Evolutionary conservation across 2,888 invertebrate genomes (phyloP), one percentile per base, ranked within the genome.

Genomic region (Microdon myrmicae): DNA sequence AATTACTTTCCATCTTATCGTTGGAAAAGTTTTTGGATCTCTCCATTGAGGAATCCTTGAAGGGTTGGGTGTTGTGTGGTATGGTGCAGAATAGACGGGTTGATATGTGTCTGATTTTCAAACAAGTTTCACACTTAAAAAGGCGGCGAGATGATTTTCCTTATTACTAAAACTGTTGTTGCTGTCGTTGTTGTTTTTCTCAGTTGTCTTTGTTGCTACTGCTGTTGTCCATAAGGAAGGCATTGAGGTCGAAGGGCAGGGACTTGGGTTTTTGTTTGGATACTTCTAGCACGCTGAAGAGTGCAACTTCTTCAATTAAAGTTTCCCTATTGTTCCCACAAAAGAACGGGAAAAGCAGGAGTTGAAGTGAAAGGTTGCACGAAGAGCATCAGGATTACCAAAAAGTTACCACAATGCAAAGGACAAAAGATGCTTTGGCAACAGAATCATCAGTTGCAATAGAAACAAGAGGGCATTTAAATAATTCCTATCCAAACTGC

Each of bases 271-370:
- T 64, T 61, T 64, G 64, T 64, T 64, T 64, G 64, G 51, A 51
- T 53, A 64, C 58, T 64, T 64, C 58, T 58, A 64, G 51, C 58
- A 37, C 38, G 35, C 38, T 64, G 58, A 64, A 64, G 58, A 64
- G 64, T 64, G 58, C 58, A 64, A 64, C 64, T 64, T 64, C 64
- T 64, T 64, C 64, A 64, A 64, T 64, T 58, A 64, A 64, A 64
- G 64, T 64, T 64, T 64, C 41, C 12, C 64, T 34, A 64, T 64
- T 64, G 64, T 64, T 64, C 58, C 47, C 19, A 41, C 56, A 51
- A n/a, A 58, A 64, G 61, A 64, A 64, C 56, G 43, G 38, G 19
- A 51, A n/a, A 58, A 64, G 61, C 56, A 64, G 56, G 43, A 32
- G 19, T 14, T 12, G 20, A 49, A 13, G 25, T 9, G 9, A 8